phyloP scores from a whole-genome alignment of 2,888 invertebrate genomes.

The Embidobia sp. region DNA sequence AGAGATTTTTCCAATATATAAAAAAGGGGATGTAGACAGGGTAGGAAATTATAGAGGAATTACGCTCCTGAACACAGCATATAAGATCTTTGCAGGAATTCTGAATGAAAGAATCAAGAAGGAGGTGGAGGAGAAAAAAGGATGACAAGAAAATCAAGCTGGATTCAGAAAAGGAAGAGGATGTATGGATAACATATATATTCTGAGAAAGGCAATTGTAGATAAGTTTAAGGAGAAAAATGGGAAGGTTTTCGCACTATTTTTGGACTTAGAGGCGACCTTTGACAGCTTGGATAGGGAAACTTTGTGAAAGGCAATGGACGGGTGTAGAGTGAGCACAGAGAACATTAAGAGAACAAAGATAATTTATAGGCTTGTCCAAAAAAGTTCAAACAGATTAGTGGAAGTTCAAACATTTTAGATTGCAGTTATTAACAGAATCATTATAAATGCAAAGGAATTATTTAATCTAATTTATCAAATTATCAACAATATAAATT shows the following conservation, averaged over 20 bases:
- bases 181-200: constrained; percentile 1
- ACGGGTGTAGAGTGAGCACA: too few species aligned
- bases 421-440: too few species aligned
- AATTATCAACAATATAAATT: too few species aligned
- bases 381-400: too few species aligned
- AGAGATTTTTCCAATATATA: not conserved
- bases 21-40: not conserved
- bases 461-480: too few species aligned
- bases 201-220: not conserved
- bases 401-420: too few species aligned
- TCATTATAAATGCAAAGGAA: too few species aligned
- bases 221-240: not conserved
- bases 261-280: too few species aligned
- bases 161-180: not conserved
- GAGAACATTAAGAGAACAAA: too few species aligned
- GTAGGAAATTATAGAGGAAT: constrained; percentile 1
- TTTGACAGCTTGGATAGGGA: too few species aligned
- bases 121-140: not conserved
- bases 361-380: too few species aligned
- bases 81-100: not conserved
- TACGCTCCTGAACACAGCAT: not conserved
- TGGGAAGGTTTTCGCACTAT: not conserved
- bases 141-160: not conserved
- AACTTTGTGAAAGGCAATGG: too few species aligned
- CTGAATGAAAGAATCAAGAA: constrained; percentile 1